Percentiles rank a stretch among this genome's conserved stretches.
Conservation (phyloP, 2,797 vertebrate species). For the Myripristis jacobus region DNA sequence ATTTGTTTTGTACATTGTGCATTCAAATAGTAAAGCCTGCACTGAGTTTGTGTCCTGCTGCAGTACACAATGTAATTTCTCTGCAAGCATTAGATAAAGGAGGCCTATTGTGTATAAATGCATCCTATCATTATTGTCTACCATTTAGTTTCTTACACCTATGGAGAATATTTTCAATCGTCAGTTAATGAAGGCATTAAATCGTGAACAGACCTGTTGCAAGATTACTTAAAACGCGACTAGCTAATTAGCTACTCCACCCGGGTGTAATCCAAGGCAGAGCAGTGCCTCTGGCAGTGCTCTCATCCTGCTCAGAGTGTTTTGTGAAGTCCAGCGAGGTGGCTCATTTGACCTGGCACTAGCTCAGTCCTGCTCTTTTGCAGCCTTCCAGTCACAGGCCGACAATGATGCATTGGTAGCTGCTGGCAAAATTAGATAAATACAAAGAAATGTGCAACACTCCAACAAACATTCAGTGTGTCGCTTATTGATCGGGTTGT, state of each 20-base stretch:
- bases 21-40: neutral
- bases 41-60: conserved; percentile 7
- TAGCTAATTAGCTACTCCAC: conserved; percentile 62
- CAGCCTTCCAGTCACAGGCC: conserved; percentile 51
- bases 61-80: conserved; percentile 8
- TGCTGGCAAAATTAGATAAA: conserved; percentile 72
- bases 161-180: conserved; percentile 27
- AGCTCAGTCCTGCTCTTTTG: conserved; percentile 63
- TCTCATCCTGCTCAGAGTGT: conserved; percentile 37
- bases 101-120: conserved; percentile 35
- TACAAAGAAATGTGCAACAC: conserved; percentile 68
- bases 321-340: conserved; percentile 53
- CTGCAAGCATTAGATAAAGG: conserved; percentile 31
- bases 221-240: conserved; percentile 32
- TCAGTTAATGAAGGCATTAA: conserved; percentile 57
- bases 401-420: conserved; percentile 73
- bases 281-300: conserved; percentile 55
- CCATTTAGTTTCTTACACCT: conserved; percentile 26
- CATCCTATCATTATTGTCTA: conserved; percentile 40
- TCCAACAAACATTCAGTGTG: conserved; percentile 47
- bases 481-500: conserved; percentile 69
- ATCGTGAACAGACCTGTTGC: conserved; percentile 43
- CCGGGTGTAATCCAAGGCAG: conserved; percentile 50
- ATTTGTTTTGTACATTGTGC: conserved; percentile 1
- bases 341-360: conserved; percentile 62